These are phyloP conservation scores for Hemicentrotus pulcherrimus DNA, from an alignment of 35 echinoderm and acorn worm genomes.

Conservation along the genomic window DNA sequence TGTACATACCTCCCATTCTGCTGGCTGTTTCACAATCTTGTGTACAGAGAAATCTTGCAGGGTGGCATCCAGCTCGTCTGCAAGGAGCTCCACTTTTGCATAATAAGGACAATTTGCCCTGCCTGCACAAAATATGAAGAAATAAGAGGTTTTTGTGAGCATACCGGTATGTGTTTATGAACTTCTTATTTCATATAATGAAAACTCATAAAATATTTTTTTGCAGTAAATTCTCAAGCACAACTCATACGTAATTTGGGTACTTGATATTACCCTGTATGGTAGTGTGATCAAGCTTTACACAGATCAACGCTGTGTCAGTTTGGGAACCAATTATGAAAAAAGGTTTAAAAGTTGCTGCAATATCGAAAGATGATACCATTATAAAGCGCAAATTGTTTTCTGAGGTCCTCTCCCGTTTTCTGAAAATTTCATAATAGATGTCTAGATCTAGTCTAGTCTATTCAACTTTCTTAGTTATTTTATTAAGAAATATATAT, in stretches of 20 bases:
- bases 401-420: too few relatives aligned
- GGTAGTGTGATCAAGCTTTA: neutral
- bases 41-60: constrained; percentile 86
- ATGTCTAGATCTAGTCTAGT: too few relatives aligned
- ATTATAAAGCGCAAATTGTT: too few relatives aligned
- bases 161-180: neutral
- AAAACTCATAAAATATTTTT: neutral
- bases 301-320: neutral
- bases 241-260: neutral
- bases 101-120: constrained; percentile 92
- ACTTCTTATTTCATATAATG: neutral
- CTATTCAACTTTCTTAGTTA: too few relatives aligned
- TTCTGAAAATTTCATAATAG: too few relatives aligned
- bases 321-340: too few relatives aligned
- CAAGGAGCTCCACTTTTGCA: constrained; percentile 87
- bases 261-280: neutral
- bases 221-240: neutral
- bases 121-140: constrained; percentile 44
- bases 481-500: too few relatives aligned
- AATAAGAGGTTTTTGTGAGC: neutral
- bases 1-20: constrained; percentile 90
- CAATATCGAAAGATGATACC: too few relatives aligned
- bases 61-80: constrained; percentile 87
- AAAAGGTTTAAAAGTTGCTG: too few relatives aligned
- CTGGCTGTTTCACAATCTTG: constrained; percentile 95